These are phyloP conservation scores for Xiphophorus couchianus DNA, from an alignment of 2,113 vertebrate species.

Conservation along the genomic window DNA sequence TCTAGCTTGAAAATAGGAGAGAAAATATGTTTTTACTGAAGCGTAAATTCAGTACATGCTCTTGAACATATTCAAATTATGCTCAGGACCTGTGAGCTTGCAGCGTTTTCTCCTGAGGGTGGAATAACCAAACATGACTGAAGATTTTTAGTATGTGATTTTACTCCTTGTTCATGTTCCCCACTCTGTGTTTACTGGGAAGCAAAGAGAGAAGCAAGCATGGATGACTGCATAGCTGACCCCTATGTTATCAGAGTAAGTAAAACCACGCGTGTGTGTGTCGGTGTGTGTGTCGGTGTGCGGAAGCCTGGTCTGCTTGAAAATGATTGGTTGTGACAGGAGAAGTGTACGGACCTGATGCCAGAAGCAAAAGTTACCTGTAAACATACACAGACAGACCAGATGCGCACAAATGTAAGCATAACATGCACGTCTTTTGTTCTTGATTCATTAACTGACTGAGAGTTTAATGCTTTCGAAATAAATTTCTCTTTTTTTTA, in stretches of 20 bases:
- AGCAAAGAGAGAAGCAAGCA: conserved; percentile 54
- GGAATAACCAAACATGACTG: conserved; percentile 23
- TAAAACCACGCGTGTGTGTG: conserved; percentile 6
- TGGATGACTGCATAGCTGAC: conserved; percentile 48
- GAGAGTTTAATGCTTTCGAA: background rate
- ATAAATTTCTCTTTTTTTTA: no score
- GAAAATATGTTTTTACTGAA: background rate
- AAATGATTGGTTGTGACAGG: conserved; percentile 67
- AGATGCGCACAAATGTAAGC: background rate
- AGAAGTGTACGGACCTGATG: conserved; percentile 52
- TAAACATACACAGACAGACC: conserved; percentile 13
- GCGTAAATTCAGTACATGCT: conserved; percentile 4
- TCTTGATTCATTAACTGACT: no score
- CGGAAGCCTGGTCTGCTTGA: conserved; percentile 40
- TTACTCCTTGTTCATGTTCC: conserved; percentile 36
- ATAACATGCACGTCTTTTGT: background rate
- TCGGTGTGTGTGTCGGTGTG: no score
- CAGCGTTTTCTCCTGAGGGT: conserved; percentile 16
- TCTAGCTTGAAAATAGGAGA: conserved; percentile 10
- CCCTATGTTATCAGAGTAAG: conserved; percentile 44
- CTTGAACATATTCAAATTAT: conserved; percentile 28
- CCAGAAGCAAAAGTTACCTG: conserved; percentile 45
- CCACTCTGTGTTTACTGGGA: conserved; percentile 30
- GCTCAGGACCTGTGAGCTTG: conserved; percentile 20
- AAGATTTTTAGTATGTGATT: conserved; percentile 30